Percentiles rank a stretch among this genome's conserved stretches.
These are phyloP conservation scores for Zaprionus lachaisei DNA, from an alignment of 1,140 invertebrate species.

Conservation along the genomic window DNA sequence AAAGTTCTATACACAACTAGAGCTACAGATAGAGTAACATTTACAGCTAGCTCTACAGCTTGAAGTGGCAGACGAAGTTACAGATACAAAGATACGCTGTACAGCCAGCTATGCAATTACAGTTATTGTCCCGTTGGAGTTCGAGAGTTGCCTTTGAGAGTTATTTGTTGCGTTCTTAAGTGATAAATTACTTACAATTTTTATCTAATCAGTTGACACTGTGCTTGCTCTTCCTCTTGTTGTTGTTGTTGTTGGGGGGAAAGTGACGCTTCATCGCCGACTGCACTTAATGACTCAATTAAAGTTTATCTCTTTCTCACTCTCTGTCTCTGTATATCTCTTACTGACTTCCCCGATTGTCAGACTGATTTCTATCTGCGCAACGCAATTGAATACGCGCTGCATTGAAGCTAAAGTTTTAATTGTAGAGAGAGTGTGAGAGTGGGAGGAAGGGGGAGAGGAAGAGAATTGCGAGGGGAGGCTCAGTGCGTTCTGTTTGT, in stretches of 20 bases:
- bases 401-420: slow-evolving; percentile 25
- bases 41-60: neutral
- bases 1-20: rapidly evolving
- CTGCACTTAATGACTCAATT: slow-evolving; percentile 72
- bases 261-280: slow-evolving; percentile 41
- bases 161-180: slow-evolving; percentile 39
- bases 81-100: neutral
- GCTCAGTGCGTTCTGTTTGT: slow-evolving; percentile 5
- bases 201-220: slow-evolving; percentile 60
- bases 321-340: slow-evolving; percentile 16
- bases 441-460: neutral
- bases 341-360: slow-evolving; percentile 44
- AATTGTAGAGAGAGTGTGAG: slow-evolving; percentile 13
- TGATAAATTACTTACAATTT: slow-evolving; percentile 66
- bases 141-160: slow-evolving; percentile 14
- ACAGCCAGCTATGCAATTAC: slow-evolving; percentile 36
- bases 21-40: neutral
- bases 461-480: no score
- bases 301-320: slow-evolving; percentile 48
- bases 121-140: slow-evolving; percentile 15
- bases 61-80: neutral
- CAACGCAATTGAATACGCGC: slow-evolving; percentile 43
- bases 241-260: slow-evolving; percentile 14
- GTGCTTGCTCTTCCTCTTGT: neutral
- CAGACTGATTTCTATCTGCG: slow-evolving; percentile 49